A percentile compares a stretch with the other conserved stretches of the same genome.
Evolutionary conservation across 2,888 invertebrate species (phyloP).

Genomic region (Cistogaster globosa): DNA sequence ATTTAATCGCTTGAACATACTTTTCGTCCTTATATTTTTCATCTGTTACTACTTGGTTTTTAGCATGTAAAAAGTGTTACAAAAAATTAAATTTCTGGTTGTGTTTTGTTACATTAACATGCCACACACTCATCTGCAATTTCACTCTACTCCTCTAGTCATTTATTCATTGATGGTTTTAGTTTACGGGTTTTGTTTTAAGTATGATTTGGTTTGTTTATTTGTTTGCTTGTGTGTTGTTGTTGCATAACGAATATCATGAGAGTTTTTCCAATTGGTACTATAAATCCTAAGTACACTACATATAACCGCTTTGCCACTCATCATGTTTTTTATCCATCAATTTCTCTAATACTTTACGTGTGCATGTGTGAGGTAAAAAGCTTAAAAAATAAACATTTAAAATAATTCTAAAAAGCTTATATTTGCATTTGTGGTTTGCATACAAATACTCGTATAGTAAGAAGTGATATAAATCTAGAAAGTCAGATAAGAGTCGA

Average conservation of each 20-base stretch:
- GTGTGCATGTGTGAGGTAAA: slow-evolving; percentile 15
- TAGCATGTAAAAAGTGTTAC: too few species aligned
- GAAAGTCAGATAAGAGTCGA: neutral
- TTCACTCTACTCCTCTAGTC: slow-evolving; percentile 11
- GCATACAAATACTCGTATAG: slow-evolving; percentile 37
- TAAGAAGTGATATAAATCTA: neutral
- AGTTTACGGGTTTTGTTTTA: slow-evolving; percentile 31
- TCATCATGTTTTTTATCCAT: neutral
- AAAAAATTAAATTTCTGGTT: neutral
- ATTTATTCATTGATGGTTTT: slow-evolving; percentile 45
- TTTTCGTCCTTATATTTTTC: slow-evolving; percentile 7
- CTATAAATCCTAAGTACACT: slow-evolving; percentile 55
- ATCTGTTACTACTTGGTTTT: neutral
- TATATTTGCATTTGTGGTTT: slow-evolving; percentile 64
- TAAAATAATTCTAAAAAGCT: slow-evolving; percentile 62
- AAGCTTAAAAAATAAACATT: slow-evolving; percentile 26
- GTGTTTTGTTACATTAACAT: slow-evolving; percentile 62
- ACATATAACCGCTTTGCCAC: slow-evolving; percentile 6
- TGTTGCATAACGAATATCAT: slow-evolving; percentile 47
- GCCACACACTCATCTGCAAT: slow-evolving; percentile 39
- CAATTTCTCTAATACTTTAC: slow-evolving; percentile 28
- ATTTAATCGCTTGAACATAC: slow-evolving; percentile 1
- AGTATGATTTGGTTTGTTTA: slow-evolving; percentile 40
- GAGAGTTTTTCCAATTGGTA: slow-evolving; percentile 59
- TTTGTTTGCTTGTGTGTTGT: too few species aligned